phyloP scores from a whole-genome alignment of 2,888 invertebrate genomes.

The Pachydiplax longipennis region DNA sequence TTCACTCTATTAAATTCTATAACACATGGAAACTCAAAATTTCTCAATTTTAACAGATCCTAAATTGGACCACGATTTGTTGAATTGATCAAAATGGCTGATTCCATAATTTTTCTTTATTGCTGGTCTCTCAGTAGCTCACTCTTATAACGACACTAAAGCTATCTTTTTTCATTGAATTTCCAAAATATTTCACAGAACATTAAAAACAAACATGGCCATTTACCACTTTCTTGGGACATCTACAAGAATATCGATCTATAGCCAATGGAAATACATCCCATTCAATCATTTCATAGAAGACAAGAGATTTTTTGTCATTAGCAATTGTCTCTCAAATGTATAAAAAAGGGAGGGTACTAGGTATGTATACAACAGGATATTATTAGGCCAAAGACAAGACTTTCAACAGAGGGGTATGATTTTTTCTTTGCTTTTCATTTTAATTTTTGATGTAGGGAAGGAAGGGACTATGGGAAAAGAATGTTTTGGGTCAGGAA shows the following conservation, averaged over 20 bases:
- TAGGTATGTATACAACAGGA: background rate
- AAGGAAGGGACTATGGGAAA: conserved; percentile 1
- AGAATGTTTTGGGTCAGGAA: conserved; percentile 1
- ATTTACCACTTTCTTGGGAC: conserved; percentile 35
- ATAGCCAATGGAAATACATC: conserved; percentile 16
- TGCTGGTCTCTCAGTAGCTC: conserved; percentile 29
- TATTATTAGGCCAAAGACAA: conserved; percentile 35
- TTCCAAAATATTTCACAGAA: background rate
- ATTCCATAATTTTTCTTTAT: conserved; percentile 4
- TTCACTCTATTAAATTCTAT: background rate
- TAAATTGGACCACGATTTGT: conserved; percentile 33
- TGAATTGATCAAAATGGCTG: background rate
- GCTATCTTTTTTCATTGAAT: conserved; percentile 28
- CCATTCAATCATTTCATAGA: conserved; percentile 27
- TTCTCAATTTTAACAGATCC: background rate
- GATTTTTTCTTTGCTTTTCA: background rate
- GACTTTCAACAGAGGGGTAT: conserved; percentile 12
- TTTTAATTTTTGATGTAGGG: background rate
- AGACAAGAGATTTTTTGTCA: conserved; percentile 39
- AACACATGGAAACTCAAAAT: background rate
- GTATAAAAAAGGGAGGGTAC: conserved; percentile 29
- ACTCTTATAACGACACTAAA: conserved; percentile 24
- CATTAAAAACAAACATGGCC: conserved; percentile 13
- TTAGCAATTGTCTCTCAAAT: conserved; percentile 31
- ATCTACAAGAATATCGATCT: conserved; percentile 37